Evolutionary conservation across 2,888 invertebrate species (phyloP).

Genomic region (Thelaira solivaga): DNA sequence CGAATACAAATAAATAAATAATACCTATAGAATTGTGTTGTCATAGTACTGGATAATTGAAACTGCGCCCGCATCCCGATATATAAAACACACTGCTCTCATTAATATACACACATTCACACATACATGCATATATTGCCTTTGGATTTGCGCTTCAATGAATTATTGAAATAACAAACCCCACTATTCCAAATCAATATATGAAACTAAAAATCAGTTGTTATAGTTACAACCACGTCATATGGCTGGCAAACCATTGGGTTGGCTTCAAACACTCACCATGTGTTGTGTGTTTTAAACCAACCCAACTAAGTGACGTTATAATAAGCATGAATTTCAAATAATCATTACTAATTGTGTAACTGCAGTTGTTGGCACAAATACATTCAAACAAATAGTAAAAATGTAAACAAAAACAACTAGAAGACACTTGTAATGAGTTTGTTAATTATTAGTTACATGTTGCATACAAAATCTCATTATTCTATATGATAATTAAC

Average conservation of each 20-base stretch:
- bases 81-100: not conserved
- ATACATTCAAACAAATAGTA: too few relatives aligned
- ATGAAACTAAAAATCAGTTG: conserved; percentile 45
- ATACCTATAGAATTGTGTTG: conserved; percentile 30
- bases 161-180: conserved; percentile 67
- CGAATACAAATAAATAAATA: conserved; percentile 13
- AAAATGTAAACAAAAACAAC: too few relatives aligned
- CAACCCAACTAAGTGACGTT: not conserved
- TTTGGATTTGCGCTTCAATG: conserved; percentile 60
- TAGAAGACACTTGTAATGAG: too few relatives aligned
- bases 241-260: conserved; percentile 31
- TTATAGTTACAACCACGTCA: conserved; percentile 55
- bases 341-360: too few relatives aligned
- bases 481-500: too few relatives aligned
- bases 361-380: too few relatives aligned
- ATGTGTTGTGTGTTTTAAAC: too few relatives aligned
- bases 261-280: not conserved
- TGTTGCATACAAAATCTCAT: too few relatives aligned
- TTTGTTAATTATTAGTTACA: too few relatives aligned
- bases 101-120: not conserved
- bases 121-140: not conserved
- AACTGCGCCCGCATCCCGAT: not conserved
- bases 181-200: conserved; percentile 33
- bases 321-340: not conserved
- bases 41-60: conserved; percentile 32